A percentile compares a stretch with the other conserved stretches of the same genome.
Conservation (phyloP, 2,888 invertebrate genomes). For the Ametastegia equiseti region DNA sequence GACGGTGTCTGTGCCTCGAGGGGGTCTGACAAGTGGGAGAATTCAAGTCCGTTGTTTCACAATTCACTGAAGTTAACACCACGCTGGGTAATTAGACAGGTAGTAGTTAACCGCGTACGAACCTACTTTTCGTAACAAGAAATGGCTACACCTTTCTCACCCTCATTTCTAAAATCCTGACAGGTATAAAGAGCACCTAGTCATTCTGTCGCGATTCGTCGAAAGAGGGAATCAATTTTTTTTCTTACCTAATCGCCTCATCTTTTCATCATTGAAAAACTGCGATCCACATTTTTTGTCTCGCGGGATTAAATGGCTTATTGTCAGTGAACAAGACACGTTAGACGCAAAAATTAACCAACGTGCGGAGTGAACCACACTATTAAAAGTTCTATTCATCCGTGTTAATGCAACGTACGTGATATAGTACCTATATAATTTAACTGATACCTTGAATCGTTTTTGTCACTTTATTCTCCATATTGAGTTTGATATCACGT, state of each 20-base stretch:
- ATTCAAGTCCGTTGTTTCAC: background rate
- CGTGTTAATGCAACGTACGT: no score
- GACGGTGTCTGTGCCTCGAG: background rate
- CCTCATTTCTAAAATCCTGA: conserved; percentile 1
- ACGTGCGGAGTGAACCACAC: no score
- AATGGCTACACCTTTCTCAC: background rate
- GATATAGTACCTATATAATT: background rate
- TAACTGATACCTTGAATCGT: background rate
- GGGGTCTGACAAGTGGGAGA: background rate
- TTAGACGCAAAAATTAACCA: no score
- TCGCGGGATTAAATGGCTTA: no score
- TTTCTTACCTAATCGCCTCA: background rate
- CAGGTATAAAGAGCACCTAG: background rate
- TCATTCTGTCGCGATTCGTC: background rate
- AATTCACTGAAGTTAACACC: background rate
- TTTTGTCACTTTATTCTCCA: background rate
- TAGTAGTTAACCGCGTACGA: background rate
- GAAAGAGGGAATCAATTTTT: background rate
- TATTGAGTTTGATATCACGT: background rate
- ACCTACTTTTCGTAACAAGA: background rate
- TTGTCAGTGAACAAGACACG: no score
- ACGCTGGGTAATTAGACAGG: background rate
- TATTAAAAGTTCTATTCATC: no score
- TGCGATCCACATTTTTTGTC: background rate
- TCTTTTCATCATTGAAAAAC: background rate